These are phyloP conservation scores for Haliaeetus leucogaster DNA, from an alignment of 2,113 vertebrate genomes.

Conservation along the genomic window DNA sequence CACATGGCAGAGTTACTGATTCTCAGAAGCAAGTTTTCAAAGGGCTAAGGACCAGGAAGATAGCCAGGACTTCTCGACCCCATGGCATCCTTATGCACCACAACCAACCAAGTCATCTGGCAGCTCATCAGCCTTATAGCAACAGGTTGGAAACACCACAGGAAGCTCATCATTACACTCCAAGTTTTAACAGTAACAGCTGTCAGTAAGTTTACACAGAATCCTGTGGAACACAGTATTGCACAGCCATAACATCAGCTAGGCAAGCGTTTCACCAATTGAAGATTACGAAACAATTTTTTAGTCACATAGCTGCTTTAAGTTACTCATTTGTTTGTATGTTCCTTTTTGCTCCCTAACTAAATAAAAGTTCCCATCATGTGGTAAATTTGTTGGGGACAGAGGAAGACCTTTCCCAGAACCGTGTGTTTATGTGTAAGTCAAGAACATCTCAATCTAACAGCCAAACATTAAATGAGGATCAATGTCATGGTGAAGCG, in stretches of 20 bases:
- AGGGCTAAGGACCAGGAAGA: neutral
- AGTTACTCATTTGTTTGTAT: neutral
- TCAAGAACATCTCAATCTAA: neutral
- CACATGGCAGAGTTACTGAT: neutral
- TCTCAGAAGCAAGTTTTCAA: neutral
- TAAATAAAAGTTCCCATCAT: neutral
- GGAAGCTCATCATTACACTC: neutral
- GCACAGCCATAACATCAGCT: rapidly evolving
- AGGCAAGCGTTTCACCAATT: neutral
- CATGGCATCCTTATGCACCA: neutral
- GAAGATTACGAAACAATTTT: neutral
- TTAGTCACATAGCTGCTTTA: neutral
- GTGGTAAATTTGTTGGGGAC: neutral
- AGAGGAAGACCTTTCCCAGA: neutral
- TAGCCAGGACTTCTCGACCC: rapidly evolving
- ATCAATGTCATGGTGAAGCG: rapidly evolving
- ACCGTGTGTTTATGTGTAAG: neutral
- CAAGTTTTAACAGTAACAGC: neutral
- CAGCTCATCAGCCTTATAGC: neutral
- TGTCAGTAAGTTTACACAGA: neutral
- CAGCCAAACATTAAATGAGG: neutral
- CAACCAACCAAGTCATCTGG: neutral
- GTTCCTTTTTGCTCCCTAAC: neutral
- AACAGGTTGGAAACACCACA: neutral
- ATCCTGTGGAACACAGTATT: neutral